These are phyloP conservation scores for Geopemphigus sp. DNA, from an alignment of 1,140 invertebrate genomes.

Conservation along the genomic window DNA sequence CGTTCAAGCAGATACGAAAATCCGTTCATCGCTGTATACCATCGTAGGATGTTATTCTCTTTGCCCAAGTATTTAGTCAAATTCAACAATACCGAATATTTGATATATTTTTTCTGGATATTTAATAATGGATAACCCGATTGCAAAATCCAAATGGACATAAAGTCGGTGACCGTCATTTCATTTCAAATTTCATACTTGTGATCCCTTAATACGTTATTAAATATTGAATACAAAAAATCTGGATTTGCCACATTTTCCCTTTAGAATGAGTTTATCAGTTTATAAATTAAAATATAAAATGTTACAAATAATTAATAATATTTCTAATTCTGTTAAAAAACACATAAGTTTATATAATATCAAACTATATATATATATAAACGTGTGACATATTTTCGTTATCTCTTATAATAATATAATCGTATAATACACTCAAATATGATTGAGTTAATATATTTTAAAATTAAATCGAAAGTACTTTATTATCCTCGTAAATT, in stretches of 20 bases:
- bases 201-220: not conserved
- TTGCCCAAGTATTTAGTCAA: conserved; percentile 55
- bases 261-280: not conserved
- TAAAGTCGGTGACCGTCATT: conserved; percentile 55
- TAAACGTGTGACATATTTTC: not conserved
- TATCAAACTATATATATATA: not conserved
- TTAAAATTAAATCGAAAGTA: no score
- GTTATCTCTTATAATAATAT: not conserved
- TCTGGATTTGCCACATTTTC: not conserved
- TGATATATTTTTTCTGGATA: conserved; percentile 58
- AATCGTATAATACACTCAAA: no score
- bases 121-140: conserved; percentile 71
- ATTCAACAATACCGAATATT: conserved; percentile 42
- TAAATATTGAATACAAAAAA: not conserved
- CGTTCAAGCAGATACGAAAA: conserved; percentile 15
- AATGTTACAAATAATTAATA: no score
- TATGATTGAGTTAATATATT: no score
- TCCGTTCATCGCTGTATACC: conserved; percentile 67
- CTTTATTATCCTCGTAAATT: no score
- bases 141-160: conserved; percentile 73
- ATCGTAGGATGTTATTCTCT: conserved; percentile 75
- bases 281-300: not conserved
- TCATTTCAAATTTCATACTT: not conserved
- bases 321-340: no score
- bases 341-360: not conserved